Base-by-base conservation (phyloP, 2,113 vertebrate genomes). In the Ammodytes dubius region DNA sequence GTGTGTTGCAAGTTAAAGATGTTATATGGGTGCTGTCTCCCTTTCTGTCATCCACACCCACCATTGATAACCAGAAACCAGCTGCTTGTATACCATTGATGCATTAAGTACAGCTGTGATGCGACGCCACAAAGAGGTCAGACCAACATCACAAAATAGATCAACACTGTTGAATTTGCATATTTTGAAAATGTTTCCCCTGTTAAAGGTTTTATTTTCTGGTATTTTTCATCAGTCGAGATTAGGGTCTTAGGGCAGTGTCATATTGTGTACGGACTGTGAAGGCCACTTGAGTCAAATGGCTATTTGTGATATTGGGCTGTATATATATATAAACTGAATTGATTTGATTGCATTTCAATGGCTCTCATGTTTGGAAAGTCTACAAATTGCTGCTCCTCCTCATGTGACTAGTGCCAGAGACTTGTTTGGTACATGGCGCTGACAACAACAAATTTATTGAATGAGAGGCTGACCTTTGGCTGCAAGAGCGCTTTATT, bases 381-480 rank as follows among this genome's bases (percentile, higher is more conserved):
- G 35, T 70, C 59, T n/a, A n/a, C 57, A 75, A n/a, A 65, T 85
- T 50, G 50, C 53, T 72, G 68, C n/a, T n/a, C n/a, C 61, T 73
- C 53, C 46, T 80, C 40, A 61, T 47, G 11, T 54, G 72, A 67
- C 42, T 73, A 77, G 39, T 61, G 68, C 57, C 65, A 17, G 57
- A 70, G 45, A 82, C 27, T 47, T 70, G 61, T n/a, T 71, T 53
- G n/a, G 64, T n/a, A 37, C 35, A 45, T n/a, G n/a, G 64, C 69
- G 39, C 45, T 49, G 89, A 82, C 81, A 72, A 68, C 53, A 27
- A 68, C 2, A 42, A 49, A 91, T 91, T 89, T 83, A 92, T 85
- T 77, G 73, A 75, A 70, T 56, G 54, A 63, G 63, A 77, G 53
- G 35, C 59, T 86, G 88, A 91, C 88, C 79, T 83, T 88, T 87